A percentile compares a stretch with the other conserved stretches of the same genome.
Evolutionary conservation across 2,888 invertebrate genomes (phyloP).

Genomic region (Netelia virgata): DNA sequence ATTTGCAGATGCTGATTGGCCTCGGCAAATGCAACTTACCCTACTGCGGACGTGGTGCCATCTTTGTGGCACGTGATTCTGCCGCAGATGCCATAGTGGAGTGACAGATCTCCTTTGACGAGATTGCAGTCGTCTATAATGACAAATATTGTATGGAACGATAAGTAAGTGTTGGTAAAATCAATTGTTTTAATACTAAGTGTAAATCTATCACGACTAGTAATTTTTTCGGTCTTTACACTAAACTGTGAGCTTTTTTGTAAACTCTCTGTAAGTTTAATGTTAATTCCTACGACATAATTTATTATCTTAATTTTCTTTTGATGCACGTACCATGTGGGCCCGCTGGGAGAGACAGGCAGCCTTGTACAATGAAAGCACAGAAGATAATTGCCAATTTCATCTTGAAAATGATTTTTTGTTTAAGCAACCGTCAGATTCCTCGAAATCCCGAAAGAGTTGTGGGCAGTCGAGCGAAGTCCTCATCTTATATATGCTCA

Average conservation of each 20-base stretch:
- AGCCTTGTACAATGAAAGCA: background rate
- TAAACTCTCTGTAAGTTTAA: no score
- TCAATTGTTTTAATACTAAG: no score
- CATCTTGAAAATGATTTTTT: conserved; percentile 2
- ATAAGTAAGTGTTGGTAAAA: background rate
- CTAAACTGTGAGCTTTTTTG: no score
- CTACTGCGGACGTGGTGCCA: background rate
- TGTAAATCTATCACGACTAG: no score
- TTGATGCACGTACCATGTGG: background rate
- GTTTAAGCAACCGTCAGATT: background rate
- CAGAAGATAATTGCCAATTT: background rate
- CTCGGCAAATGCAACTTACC: background rate
- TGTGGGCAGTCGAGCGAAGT: background rate
- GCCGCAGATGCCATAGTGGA: conserved; percentile 23
- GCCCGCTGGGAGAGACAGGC: background rate
- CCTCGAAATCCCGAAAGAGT: background rate
- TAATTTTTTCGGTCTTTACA: no score
- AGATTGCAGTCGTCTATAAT: background rate
- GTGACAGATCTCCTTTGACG: conserved; percentile 26
- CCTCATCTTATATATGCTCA: background rate
- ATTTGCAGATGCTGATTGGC: background rate
- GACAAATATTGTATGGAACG: background rate
- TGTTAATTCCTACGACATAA: no score
- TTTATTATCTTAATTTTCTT: background rate
- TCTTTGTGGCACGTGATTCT: conserved; percentile 11